Percentiles rank a stretch among this genome's conserved stretches.
These are phyloP conservation scores for Macroglossus sobrinus DNA, from an alignment of 2,113 vertebrate genomes.

Conservation along the genomic window DNA sequence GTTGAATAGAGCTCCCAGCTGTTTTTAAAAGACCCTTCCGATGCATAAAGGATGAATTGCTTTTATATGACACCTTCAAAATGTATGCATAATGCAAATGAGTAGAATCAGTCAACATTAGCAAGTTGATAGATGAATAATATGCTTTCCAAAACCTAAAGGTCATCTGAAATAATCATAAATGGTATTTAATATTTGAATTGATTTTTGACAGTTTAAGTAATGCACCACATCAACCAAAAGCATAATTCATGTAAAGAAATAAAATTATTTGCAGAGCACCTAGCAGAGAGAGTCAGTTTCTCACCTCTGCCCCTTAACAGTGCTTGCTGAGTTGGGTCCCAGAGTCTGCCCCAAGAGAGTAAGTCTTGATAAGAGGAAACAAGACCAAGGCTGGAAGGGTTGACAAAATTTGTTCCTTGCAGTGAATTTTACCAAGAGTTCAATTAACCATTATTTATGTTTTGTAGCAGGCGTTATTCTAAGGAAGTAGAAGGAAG, in stretches of 20 bases:
- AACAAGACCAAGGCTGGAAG: not conserved
- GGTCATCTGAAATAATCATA: conserved; percentile 27
- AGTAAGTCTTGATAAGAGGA: not conserved
- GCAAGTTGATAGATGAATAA: conserved; percentile 3
- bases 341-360: not conserved
- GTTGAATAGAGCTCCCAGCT: not conserved
- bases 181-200: conserved; percentile 25
- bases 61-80: not conserved
- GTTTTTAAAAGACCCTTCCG: not conserved
- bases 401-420: not conserved
- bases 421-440: not conserved
- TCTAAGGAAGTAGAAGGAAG: not conserved
- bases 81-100: not conserved
- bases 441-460: not conserved
- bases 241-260: not conserved
- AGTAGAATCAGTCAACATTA: not conserved
- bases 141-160: conserved; percentile 33
- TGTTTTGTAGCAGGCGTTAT: not conserved
- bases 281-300: not conserved
- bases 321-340: not conserved
- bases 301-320: not conserved
- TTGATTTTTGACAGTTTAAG: conserved; percentile 21
- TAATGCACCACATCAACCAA: not conserved
- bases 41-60: not conserved
- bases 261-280: not conserved